Evolutionary conservation across 2,888 invertebrate genomes (phyloP), one percentile per base, ranked within the genome.

Genomic region (Campoplex nolae): DNA sequence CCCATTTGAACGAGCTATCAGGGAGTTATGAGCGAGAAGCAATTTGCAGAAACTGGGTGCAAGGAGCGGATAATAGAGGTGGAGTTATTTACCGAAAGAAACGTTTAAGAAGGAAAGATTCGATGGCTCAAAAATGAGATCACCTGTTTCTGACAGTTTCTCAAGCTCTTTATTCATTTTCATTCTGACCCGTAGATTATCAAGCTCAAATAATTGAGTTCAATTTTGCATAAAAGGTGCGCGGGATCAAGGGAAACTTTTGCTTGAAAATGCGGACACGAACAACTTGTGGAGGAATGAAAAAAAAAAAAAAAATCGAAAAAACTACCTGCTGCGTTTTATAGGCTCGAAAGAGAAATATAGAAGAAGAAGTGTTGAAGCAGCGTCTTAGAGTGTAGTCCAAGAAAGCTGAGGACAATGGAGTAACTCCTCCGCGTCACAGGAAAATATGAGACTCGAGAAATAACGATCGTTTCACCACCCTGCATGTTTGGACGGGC

Each of bases 391-490:
- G 90, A 88, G 79, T 83, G 90, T 83, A 88, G 83, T 81, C 89
- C 90, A 94, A 94, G 94, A 94, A 94, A 93, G 92, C 91, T 90
- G 94, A 94, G 93, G 93, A 94, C 93, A 94, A 94, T 94, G 91
- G 92, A 93, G 93, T 90, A 92, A 92, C 93, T 94, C 93, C 93
- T 94, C 94, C 92, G 92, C 91, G 91, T 93, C 92, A 92, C 94
- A 94, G 94, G 94, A 90, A 92, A 93, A 94, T 94, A 94, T 94
- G 93, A 94, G 89, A 75, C 87, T 82, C 85, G 87, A 93, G 93
- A 91, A 93, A 93, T 92, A 58, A 80, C 70, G 88, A 79, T 38
- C 65, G 81, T 82, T 82, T 68, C 48, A 32, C 77, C 82, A 82
- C 82, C 85, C 77, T 51, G 80, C 51, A 70, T 73, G 67, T 70